Evolutionary conservation across 1,140 invertebrate genomes (phyloP).

Genomic region (honey bee (Apis mellifera)): DNA sequence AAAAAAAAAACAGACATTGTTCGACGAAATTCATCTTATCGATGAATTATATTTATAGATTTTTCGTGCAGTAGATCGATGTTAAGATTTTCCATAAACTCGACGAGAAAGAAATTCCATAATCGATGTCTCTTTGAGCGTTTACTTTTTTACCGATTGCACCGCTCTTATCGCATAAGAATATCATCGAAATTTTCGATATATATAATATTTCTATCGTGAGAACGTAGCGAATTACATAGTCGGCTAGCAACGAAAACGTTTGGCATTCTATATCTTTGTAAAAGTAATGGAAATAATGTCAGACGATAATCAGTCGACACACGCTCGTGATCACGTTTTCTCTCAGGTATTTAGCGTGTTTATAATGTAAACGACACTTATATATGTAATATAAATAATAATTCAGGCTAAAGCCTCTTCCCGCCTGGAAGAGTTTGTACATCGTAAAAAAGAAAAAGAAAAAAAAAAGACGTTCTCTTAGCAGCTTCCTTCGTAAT

Average conservation of each 20-base stretch:
- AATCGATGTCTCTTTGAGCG: slow-evolving; percentile 32
- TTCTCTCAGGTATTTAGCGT: slow-evolving; percentile 64
- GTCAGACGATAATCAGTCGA: slow-evolving; percentile 21
- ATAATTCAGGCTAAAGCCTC: slow-evolving; percentile 3
- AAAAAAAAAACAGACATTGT: neutral
- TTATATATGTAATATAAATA: slow-evolving; percentile 37
- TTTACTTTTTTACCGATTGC: slow-evolving; percentile 48
- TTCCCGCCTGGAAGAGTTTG: slow-evolving; percentile 14
- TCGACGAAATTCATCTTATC: neutral
- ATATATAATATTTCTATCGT: slow-evolving; percentile 20
- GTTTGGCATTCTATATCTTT: slow-evolving; percentile 19
- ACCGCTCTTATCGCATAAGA: slow-evolving; percentile 1
- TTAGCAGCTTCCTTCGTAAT: slow-evolving; percentile 35
- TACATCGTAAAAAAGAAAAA: slow-evolving; percentile 11
- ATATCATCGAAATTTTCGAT: neutral
- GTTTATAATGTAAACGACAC: slow-evolving; percentile 54
- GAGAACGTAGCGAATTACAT: neutral
- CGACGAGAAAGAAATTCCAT: neutral
- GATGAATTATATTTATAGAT: too few relatives aligned
- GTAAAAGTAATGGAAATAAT: slow-evolving; percentile 32
- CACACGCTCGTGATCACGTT: slow-evolving; percentile 59
- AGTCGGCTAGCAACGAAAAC: neutral
- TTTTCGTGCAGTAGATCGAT: neutral
- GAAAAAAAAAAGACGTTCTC: neutral
- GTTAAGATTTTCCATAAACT: neutral